These are phyloP conservation scores for Leuciscus waleckii DNA, from an alignment of 2,797 vertebrate genomes.

Conservation along the genomic window DNA sequence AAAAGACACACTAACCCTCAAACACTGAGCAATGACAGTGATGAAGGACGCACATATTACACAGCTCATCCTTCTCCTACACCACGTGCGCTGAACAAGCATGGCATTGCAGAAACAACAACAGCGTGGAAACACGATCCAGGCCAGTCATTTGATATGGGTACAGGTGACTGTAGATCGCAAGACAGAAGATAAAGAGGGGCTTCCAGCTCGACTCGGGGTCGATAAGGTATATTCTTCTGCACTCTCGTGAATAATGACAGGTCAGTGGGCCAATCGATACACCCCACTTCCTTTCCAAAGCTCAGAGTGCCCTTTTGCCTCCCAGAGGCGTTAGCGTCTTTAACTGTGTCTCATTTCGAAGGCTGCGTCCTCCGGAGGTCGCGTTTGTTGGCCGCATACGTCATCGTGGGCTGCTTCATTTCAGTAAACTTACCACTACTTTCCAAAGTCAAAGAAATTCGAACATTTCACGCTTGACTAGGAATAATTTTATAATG, in stretches of 20 bases:
- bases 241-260: background rate
- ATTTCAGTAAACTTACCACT: background rate
- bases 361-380: background rate
- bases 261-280: slow-evolving; percentile 3
- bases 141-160: slow-evolving; percentile 24
- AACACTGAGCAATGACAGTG: background rate
- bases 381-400: background rate
- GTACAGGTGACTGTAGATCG: background rate
- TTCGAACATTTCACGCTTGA: background rate
- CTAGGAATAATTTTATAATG: background rate
- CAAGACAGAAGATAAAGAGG: slow-evolving; percentile 5
- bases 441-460: background rate
- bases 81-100: slow-evolving; percentile 39
- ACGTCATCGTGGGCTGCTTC: background rate
- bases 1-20: background rate
- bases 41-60: background rate
- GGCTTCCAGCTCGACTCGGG: background rate
- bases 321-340: slow-evolving; percentile 7
- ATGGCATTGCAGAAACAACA: slow-evolving; percentile 43
- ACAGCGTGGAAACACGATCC: slow-evolving; percentile 27
- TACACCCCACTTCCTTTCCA: background rate
- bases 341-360: background rate
- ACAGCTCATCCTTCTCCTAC: slow-evolving; percentile 25
- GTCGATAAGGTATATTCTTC: background rate
- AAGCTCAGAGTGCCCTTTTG: slow-evolving; percentile 7